phyloP scores from a whole-genome alignment of 2,797 vertebrate genomes.

The Adrianichthys oophorus region DNA sequence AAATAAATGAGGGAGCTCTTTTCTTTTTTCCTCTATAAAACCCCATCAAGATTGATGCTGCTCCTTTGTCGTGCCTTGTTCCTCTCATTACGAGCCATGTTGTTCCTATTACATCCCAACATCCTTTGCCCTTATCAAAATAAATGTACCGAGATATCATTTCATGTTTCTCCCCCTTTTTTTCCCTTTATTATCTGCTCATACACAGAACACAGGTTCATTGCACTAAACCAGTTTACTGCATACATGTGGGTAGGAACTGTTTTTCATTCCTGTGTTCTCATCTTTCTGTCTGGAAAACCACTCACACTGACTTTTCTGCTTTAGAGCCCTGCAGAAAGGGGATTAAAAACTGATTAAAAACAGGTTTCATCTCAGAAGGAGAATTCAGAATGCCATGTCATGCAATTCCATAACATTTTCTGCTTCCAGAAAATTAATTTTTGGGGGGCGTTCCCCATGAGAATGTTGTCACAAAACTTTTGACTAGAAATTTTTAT shows the following conservation, averaged over 20 bases:
- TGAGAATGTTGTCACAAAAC: too few relatives aligned
- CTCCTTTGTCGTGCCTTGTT: slow-evolving; percentile 64
- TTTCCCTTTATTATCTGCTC: slow-evolving; percentile 43
- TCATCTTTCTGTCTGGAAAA: slow-evolving; percentile 36
- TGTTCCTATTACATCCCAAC: slow-evolving; percentile 74
- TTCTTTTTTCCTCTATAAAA: slow-evolving; percentile 73
- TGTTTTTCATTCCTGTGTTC: slow-evolving; percentile 9
- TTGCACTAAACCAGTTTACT: slow-evolving; percentile 70
- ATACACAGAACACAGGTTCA: slow-evolving; percentile 60
- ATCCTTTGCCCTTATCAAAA: slow-evolving; percentile 74
- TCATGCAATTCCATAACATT: too few relatives aligned
- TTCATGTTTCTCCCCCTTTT: slow-evolving; percentile 58
- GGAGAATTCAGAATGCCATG: too few relatives aligned
- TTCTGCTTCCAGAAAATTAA: too few relatives aligned
- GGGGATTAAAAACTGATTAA: too few relatives aligned
- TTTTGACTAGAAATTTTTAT: too few relatives aligned
- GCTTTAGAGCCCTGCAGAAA: not conserved
- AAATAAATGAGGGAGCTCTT: slow-evolving; percentile 75
- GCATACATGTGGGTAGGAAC: slow-evolving; percentile 53
- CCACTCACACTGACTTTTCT: slow-evolving; percentile 47
- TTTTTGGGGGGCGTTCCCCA: too few relatives aligned
- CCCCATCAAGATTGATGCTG: slow-evolving; percentile 74
- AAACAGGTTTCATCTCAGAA: too few relatives aligned
- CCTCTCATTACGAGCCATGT: slow-evolving; percentile 74
- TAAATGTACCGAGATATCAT: slow-evolving; percentile 71